Percentiles rank a stretch among this genome's conserved stretches.
phyloP scores from a whole-genome alignment of 2,888 invertebrate genomes.

The Diloba caeruleocephala region DNA sequence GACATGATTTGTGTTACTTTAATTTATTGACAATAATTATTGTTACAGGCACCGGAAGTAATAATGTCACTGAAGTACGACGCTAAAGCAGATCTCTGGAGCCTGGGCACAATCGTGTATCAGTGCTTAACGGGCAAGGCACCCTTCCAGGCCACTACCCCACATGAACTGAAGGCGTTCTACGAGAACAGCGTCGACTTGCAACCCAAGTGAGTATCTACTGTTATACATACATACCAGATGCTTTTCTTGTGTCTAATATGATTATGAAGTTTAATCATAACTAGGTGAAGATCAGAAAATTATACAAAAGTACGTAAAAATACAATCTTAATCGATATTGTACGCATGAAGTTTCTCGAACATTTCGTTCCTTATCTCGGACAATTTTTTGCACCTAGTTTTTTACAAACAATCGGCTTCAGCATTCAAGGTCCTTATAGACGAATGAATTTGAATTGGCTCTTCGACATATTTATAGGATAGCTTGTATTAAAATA shows the following conservation, averaged over 20 bases:
- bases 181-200: slow-evolving; percentile 98
- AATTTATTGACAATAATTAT: neutral
- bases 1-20: too few relatives aligned
- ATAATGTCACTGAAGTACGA: slow-evolving; percentile 99
- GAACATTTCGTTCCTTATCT: slow-evolving; percentile 22
- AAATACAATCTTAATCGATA: neutral
- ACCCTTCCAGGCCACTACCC: slow-evolving; percentile 99
- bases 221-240: neutral
- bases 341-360: slow-evolving; percentile 7
- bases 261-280: too few relatives aligned
- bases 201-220: slow-evolving; percentile 93
- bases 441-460: slow-evolving; percentile 23
- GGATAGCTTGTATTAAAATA: slow-evolving; percentile 6
- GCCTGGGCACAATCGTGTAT: slow-evolving; percentile 99
- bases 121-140: slow-evolving; percentile 99
- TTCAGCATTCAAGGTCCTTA: slow-evolving; percentile 43
- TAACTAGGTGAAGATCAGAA: too few relatives aligned
- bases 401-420: slow-evolving; percentile 28
- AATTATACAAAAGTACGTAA: too few relatives aligned
- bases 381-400: slow-evolving; percentile 25
- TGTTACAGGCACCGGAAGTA: slow-evolving; percentile 97
- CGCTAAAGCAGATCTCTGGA: slow-evolving; percentile 99
- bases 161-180: slow-evolving; percentile 98
- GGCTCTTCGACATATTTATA: slow-evolving; percentile 39
- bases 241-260: too few relatives aligned